phyloP scores from a whole-genome alignment of 2,113 vertebrate species.

The Protobothrops flavoviridis region DNA sequence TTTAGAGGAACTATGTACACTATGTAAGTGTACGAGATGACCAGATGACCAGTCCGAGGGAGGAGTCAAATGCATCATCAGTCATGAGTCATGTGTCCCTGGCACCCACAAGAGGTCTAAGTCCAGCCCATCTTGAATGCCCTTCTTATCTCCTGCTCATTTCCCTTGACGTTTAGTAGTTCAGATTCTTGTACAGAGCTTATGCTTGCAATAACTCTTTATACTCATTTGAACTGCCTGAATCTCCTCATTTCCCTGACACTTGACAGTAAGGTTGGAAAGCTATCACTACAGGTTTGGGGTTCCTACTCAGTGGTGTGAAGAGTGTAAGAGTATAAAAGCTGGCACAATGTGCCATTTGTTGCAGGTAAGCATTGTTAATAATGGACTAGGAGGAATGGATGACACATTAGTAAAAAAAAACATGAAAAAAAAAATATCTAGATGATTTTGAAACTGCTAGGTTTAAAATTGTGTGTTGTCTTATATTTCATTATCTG shows the following conservation, averaged over 20 bases:
- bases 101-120: not conserved
- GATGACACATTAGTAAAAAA: not conserved
- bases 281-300: not conserved
- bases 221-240: not conserved
- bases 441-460: not conserved
- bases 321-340: not conserved
- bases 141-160: not conserved
- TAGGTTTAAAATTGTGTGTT: not conserved
- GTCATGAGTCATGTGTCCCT: not conserved
- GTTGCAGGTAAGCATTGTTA: not conserved
- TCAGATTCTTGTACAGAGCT: not conserved
- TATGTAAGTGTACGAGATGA: not conserved
- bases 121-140: not conserved
- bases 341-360: not conserved
- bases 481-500: not conserved
- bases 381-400: not conserved
- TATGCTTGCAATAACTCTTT: not conserved
- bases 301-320: not conserved
- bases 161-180: not conserved
- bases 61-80: not conserved
- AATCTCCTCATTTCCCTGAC: not conserved
- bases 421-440: not conserved
- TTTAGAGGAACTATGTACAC: not conserved
- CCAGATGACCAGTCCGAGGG: not conserved
- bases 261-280: not conserved